Evolutionary conservation across 2,888 invertebrate species (phyloP).

Genomic region (Meta bourneti): DNA sequence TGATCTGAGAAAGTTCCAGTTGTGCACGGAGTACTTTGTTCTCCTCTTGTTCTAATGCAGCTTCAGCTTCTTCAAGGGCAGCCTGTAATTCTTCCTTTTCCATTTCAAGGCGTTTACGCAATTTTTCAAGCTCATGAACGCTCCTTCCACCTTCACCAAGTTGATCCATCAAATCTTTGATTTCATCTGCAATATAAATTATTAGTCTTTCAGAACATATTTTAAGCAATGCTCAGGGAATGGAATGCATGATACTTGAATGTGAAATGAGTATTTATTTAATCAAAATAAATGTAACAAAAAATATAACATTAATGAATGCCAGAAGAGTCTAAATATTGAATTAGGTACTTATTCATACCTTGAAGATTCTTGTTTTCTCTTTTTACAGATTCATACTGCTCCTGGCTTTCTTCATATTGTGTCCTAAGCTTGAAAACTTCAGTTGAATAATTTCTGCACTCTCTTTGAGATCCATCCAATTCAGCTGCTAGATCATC

Average conservation of each 20-base stretch:
- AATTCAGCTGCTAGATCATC: slow-evolving; percentile 98
- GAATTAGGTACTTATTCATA: slow-evolving; percentile 2
- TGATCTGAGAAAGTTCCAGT: slow-evolving; percentile 98
- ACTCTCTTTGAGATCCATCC: slow-evolving; percentile 99
- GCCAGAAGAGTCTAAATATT: not conserved
- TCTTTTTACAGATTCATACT: slow-evolving; percentile 97
- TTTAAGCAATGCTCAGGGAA: not conserved
- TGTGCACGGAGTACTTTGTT: slow-evolving; percentile 97
- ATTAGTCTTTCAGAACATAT: too few species aligned
- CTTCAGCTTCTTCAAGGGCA: slow-evolving; percentile 99
- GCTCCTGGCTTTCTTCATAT: slow-evolving; percentile 98
- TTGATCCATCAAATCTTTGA: slow-evolving; percentile 99
- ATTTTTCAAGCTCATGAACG: slow-evolving; percentile 99
- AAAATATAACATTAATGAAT: too few species aligned
- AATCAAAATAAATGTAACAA: too few species aligned
- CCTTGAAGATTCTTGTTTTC: slow-evolving; percentile 99
- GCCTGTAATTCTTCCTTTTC: slow-evolving; percentile 99
- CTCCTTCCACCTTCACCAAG: slow-evolving; percentile 99
- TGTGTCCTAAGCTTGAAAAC: slow-evolving; percentile 98
- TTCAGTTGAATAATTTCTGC: slow-evolving; percentile 99
- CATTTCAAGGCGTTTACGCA: slow-evolving; percentile 97
- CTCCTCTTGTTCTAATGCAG: slow-evolving; percentile 99
- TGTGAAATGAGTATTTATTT: too few species aligned
- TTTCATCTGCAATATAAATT: slow-evolving; percentile 87
- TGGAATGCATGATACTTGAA: too few species aligned